Conservation (phyloP, 2,797 vertebrate genomes). For the Arnoldichthys spilopterus region DNA sequence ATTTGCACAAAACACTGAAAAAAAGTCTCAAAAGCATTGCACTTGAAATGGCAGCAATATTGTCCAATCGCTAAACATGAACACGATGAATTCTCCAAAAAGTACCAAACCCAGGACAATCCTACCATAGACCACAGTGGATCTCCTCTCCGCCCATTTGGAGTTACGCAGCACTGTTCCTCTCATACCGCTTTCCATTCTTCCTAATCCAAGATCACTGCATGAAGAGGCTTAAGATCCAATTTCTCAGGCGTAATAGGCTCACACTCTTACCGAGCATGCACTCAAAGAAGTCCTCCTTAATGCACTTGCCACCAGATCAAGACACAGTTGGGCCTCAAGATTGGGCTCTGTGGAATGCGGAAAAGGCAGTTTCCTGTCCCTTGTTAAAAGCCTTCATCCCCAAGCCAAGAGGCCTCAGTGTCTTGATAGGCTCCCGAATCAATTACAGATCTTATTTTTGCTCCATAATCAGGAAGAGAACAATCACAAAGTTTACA, state of each 20-base stretch:
- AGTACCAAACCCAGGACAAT: not conserved
- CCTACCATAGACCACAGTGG: conserved; percentile 80
- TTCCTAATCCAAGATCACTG: not conserved
- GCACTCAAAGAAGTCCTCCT: conserved; percentile 1
- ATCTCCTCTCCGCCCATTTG: conserved; percentile 77
- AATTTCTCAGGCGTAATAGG: not conserved
- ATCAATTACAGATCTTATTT: conserved; percentile 59
- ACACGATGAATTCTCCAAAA: too few species aligned
- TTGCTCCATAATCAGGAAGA: conserved; percentile 72
- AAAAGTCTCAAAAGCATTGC: not conserved
- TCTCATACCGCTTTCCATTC: conserved; percentile 58
- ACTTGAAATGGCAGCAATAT: not conserved
- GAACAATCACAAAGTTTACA: conserved; percentile 66
- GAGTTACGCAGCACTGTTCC: conserved; percentile 61
- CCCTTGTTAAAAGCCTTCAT: conserved; percentile 59
- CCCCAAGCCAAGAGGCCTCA: conserved; percentile 59
- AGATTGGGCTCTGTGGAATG: conserved; percentile 68
- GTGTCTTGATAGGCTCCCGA: conserved; percentile 54
- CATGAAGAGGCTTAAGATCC: not conserved
- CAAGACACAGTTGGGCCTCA: conserved; percentile 37
- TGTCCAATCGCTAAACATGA: not conserved
- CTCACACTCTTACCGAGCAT: not conserved
- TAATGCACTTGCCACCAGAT: conserved; percentile 15
- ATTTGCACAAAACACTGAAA: too few species aligned
- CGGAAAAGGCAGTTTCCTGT: conserved; percentile 79